A percentile compares a stretch with the other conserved stretches of the same genome.
These are phyloP conservation scores for Lithobates sylvaticus DNA, from an alignment of 2,797 vertebrate species.

Conservation along the genomic window DNA sequence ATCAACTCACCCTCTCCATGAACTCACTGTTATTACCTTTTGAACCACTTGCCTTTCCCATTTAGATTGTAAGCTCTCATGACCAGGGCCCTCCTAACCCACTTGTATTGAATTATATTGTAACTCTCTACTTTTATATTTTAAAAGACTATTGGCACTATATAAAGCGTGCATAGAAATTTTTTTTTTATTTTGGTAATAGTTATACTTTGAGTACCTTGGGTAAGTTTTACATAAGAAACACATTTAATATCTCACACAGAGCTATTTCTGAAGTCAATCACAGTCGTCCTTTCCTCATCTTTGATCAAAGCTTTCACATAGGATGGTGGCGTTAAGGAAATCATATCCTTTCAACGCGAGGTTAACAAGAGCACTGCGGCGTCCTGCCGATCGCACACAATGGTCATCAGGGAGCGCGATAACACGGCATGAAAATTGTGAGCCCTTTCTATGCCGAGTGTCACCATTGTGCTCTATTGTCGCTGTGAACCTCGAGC, in stretches of 20 bases:
- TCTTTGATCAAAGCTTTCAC: background rate
- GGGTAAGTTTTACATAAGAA: no score
- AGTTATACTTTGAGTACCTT: no score
- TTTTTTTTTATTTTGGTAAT: no score
- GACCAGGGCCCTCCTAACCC: no score
- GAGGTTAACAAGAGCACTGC: constrained; percentile 23
- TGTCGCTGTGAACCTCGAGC: background rate
- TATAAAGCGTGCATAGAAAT: no score
- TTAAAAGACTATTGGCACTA: no score
- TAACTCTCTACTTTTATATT: no score
- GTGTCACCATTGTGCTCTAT: background rate
- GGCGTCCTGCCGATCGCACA: constrained; percentile 5
- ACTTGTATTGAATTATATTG: no score
- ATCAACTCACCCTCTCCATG: no score
- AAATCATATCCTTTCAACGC: background rate
- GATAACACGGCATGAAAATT: constrained; percentile 1
- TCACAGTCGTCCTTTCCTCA: background rate
- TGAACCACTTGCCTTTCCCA: no score
- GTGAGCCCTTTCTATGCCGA: background rate
- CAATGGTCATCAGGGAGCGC: constrained; percentile 8
- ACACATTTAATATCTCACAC: background rate
- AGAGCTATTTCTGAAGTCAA: background rate
- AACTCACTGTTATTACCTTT: no score
- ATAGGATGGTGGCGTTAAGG: background rate
- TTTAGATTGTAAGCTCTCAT: no score